These are phyloP conservation scores for Verasper variegatus DNA, from an alignment of 2,113 vertebrate genomes.

Conservation along the genomic window DNA sequence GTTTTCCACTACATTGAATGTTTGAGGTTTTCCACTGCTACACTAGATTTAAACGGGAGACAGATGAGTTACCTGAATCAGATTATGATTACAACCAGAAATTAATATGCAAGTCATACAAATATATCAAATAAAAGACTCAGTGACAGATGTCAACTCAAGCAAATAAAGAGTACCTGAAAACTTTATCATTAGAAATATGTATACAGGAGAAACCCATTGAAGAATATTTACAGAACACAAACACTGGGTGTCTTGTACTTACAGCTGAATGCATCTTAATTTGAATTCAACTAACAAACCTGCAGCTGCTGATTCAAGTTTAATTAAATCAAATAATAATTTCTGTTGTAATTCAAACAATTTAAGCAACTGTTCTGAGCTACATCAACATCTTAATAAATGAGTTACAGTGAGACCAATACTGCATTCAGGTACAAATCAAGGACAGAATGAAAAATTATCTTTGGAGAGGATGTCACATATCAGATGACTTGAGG, in stretches of 20 bases:
- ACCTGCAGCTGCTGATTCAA: conserved; percentile 14
- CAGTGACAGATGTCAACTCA: conserved; percentile 13
- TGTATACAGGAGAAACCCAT: conserved; percentile 27
- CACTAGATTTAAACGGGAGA: no score
- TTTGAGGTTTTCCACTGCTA: no score
- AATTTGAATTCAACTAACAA: neutral
- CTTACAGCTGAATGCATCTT: conserved; percentile 27
- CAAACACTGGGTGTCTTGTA: neutral
- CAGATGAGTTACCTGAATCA: no score
- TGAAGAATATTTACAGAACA: conserved; percentile 26
- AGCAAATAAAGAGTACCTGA: conserved; percentile 62
- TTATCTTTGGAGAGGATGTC: conserved; percentile 57
- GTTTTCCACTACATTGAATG: no score
- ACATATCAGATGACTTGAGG: conserved; percentile 51
- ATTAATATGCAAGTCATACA: neutral
- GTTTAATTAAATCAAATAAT: neutral
- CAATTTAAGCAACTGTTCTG: neutral
- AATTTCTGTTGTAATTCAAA: no score
- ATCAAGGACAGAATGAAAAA: neutral
- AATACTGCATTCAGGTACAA: neutral
- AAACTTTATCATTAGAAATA: conserved; percentile 46
- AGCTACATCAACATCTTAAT: neutral
- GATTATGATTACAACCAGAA: neutral
- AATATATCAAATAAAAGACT: neutral
- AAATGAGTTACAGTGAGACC: conserved; percentile 5